Percentiles rank a stretch among this genome's conserved stretches.
Conservation (phyloP, 2,888 invertebrate genomes). For the Hyles lineata region DNA sequence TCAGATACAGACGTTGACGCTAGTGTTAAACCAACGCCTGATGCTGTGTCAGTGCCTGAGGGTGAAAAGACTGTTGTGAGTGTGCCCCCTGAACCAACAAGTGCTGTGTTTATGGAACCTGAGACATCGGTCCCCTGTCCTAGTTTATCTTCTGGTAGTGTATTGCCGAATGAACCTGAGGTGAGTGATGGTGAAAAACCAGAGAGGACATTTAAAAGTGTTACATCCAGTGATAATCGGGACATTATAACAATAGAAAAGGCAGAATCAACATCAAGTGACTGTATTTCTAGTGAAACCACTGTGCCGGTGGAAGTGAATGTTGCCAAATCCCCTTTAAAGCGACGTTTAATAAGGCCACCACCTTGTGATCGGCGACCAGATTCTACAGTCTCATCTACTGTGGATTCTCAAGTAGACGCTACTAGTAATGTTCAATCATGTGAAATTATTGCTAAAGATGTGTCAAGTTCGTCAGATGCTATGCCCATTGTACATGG, state of each 20-base stretch:
- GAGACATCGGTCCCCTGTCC: constrained; percentile 37
- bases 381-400: constrained; percentile 81
- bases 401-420: constrained; percentile 69
- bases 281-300: constrained; percentile 74
- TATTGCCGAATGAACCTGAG: constrained; percentile 56
- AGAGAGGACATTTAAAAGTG: constrained; percentile 76
- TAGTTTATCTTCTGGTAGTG: constrained; percentile 39
- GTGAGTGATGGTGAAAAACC: constrained; percentile 63
- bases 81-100: constrained; percentile 26
- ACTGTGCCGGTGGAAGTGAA: constrained; percentile 55
- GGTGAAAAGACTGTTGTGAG: constrained; percentile 10
- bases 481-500: constrained; percentile 68
- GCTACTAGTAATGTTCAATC: constrained; percentile 56
- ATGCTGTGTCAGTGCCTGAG: constrained; percentile 13
- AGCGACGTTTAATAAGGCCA: constrained; percentile 74
- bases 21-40: not conserved
- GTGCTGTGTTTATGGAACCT: constrained; percentile 38
- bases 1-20: not conserved
- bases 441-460: constrained; percentile 69
- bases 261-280: constrained; percentile 81
- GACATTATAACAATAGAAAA: constrained; percentile 78
- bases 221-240: constrained; percentile 75
- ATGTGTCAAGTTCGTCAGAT: constrained; percentile 82
- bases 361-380: constrained; percentile 69
- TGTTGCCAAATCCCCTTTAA: constrained; percentile 66